Base-by-base conservation (phyloP, 2,888 invertebrate genomes). In the Xylocampa areola region DNA sequence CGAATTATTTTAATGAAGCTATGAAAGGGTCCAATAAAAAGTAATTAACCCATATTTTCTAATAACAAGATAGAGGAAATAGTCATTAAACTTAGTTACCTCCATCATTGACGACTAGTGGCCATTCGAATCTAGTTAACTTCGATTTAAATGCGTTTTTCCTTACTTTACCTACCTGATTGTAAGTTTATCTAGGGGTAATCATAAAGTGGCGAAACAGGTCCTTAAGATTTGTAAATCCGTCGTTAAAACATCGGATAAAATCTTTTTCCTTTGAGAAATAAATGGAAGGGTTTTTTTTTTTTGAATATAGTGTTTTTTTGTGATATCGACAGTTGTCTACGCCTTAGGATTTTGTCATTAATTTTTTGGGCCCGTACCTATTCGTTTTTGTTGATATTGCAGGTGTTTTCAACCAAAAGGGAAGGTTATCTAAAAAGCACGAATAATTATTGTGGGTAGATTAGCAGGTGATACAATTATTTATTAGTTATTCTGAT, bases 1-100 rank as follows among this genome's bases (percentile, higher is more conserved):
- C 47, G 36, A 57, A 64, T 58, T 45, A 61, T 63, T 69, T 58
- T 53, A 70, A 70, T 66, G 30, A 74, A 67, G 57, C 49, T 10
- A 48, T 68, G n/a, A 47, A 39, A 44, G 44, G 57, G 33, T 44
- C 14, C 43, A 49, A 70, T 77, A 69, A 73, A 68, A 67, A 54
- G 39, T 60, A 65, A 75, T 73, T 68, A 51, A 21, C 30, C 32
- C 39, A 45, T 63, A 53, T 54, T 44, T 63, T 65, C 39, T 61
- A 43, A 30, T 37, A 58, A 51, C 41, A 45, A 51, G 63, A 40
- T 58, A 45, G 27, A 35, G 54, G 41, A 52, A 54, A 60, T 44
- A 13, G 25, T 8, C 21, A 51, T 55, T 53, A 36, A 17, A 47
- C 35, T 57, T 49, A 57, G 51, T 50, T 52, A 53, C 39, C 32